Base-by-base conservation (phyloP, 1,140 invertebrate species). In the Lepidurus apus region DNA sequence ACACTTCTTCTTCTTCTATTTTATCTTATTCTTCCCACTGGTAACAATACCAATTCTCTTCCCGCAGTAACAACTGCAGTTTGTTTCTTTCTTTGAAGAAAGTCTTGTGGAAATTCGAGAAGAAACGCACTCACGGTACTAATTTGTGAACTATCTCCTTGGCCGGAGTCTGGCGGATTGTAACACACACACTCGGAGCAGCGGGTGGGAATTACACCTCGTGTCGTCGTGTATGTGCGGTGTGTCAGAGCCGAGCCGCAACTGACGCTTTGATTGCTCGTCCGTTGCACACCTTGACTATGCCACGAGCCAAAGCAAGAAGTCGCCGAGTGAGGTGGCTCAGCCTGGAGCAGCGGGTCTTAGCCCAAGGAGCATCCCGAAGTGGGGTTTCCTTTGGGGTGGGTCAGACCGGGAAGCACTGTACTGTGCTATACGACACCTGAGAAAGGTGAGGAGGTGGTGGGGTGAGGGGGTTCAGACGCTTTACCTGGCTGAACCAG, bases 231-330 rank as follows among this genome's bases (percentile, higher is more conserved):
- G 34, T 34, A 34, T 65, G 13, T 65, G 53, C 21, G 53, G 17
- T 13, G 53, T 65, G 53, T 65, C 53, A 65, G 53, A 65, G 53
- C 53, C 53, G 53, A 65, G 53, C 53, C 53, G 53, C 53, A 65
- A 65, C 53, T 65, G 53, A 65, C 53, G 53, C 53, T 65, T 65
- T 65, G 53, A 65, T 65, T 65, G 53, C 53, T 65, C 53, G 53
- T 65, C 53, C 53, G 34, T 21, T 65, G 53, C 53, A 65, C 53
- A 65, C 53, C 53, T 65, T 65, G 53, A 65, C 53, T 65, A n/a
- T 65, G 53, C 53, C 53, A 65, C 53, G 53, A 65, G 53, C 53
- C 53, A 65, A 65, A 65, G 53, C 53, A 65, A 65, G 21, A 65
- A 65, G 53, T 65, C 53, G 53, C 53, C 34, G 53, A 65, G 53